Conservation (phyloP, 2,888 invertebrate genomes). For the Sinhomidia bicolor region DNA sequence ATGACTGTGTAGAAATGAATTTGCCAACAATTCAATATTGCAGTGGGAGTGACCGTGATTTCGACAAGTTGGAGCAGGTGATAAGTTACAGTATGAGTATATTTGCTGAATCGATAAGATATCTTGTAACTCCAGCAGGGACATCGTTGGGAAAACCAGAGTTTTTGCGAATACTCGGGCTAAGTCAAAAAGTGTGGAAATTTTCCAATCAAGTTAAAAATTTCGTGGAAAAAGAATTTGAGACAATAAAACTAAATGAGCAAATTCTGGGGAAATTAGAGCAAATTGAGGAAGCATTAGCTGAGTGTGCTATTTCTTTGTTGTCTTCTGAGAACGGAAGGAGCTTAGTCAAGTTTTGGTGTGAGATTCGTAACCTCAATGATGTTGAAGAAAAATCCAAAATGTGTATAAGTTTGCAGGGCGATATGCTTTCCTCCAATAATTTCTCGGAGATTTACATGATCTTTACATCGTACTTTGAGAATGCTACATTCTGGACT, state of each 20-base stretch:
- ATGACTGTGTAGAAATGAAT: slow-evolving; percentile 43
- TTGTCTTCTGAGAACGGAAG: slow-evolving; percentile 28
- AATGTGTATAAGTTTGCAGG: not conserved
- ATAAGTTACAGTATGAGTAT: not conserved
- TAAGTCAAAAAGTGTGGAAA: slow-evolving; percentile 39
- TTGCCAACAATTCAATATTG: not conserved
- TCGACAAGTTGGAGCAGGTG: not conserved
- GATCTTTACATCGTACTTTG: slow-evolving; percentile 34
- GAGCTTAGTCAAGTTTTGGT: slow-evolving; percentile 53
- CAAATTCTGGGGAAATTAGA: not conserved
- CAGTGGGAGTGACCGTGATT: not conserved
- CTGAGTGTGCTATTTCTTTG: not conserved
- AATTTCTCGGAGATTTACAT: slow-evolving; percentile 35
- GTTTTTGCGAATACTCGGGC: slow-evolving; percentile 30
- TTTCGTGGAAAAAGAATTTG: not conserved
- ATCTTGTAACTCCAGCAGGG: not conserved
- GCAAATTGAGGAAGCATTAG: not conserved
- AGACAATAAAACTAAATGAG: too few relatives aligned
- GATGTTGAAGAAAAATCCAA: not conserved
- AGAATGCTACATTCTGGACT: slow-evolving; percentile 40
- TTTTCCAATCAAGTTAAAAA: not conserved
- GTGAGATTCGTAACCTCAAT: not conserved
- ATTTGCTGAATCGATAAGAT: slow-evolving; percentile 22
- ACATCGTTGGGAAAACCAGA: not conserved
- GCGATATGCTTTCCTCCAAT: too few relatives aligned